Evolutionary conservation across 2,797 vertebrate genomes (phyloP).

Genomic region (Bothrops alternatus): DNA sequence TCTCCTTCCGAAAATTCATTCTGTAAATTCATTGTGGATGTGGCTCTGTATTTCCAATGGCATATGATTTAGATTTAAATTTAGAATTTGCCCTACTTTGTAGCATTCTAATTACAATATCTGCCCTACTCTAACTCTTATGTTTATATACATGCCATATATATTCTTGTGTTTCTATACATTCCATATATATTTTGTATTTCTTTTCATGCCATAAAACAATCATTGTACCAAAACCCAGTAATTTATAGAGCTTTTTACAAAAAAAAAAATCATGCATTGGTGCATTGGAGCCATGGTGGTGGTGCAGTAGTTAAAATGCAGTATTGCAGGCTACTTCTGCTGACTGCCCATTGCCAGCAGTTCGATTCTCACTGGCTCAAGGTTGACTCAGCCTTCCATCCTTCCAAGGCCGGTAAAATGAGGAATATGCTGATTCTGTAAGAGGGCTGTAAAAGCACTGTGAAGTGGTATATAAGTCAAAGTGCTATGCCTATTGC

Average conservation of each 20-base stretch:
- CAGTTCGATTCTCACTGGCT: too few relatives aligned
- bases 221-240: neutral
- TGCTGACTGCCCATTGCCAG: too few relatives aligned
- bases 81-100: neutral
- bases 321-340: too few relatives aligned
- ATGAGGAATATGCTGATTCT: too few relatives aligned
- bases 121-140: neutral
- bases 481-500: too few relatives aligned
- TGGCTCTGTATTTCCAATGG: neutral
- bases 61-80: neutral
- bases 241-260: neutral
- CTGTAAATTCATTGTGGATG: neutral
- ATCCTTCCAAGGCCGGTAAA: too few relatives aligned
- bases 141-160: neutral
- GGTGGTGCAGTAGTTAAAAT: too few relatives aligned
- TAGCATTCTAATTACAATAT: neutral
- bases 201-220: neutral
- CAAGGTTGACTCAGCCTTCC: too few relatives aligned
- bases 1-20: neutral
- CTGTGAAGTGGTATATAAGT: too few relatives aligned
- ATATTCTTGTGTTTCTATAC: neutral
- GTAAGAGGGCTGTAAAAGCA: too few relatives aligned
- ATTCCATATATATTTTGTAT: neutral
- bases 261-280: neutral
- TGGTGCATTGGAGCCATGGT: neutral